A percentile compares a stretch with the other conserved stretches of the same genome.
phyloP scores from a whole-genome alignment of 2,888 invertebrate species.

The Diaphora mendica region DNA sequence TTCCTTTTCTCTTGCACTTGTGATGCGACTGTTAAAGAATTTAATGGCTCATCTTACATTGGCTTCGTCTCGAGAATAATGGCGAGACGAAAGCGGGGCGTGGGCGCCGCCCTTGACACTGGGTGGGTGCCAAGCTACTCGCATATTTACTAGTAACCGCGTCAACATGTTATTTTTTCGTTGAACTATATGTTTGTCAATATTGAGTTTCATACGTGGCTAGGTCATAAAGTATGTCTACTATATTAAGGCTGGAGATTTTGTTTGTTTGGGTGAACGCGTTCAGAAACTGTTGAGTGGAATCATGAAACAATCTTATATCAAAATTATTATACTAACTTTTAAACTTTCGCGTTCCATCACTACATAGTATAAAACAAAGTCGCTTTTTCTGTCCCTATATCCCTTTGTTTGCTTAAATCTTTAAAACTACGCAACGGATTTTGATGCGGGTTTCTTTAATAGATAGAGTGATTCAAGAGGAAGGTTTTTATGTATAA shows the following conservation, averaged over 20 bases:
- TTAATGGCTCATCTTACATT: constrained; percentile 56
- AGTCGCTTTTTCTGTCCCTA: too few relatives aligned
- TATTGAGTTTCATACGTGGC: constrained; percentile 22
- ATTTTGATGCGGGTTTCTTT: too few relatives aligned
- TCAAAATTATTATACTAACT: too few relatives aligned
- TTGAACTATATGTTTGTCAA: constrained; percentile 25
- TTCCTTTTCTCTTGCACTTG: constrained; percentile 38
- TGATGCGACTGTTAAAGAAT: constrained; percentile 46
- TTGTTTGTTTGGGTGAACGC: background rate
- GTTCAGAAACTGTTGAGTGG: too few relatives aligned
- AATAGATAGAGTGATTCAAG: too few relatives aligned
- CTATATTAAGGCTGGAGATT: background rate
- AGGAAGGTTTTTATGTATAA: too few relatives aligned
- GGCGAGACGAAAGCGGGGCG: constrained; percentile 53
- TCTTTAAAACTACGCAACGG: too few relatives aligned
- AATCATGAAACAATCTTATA: too few relatives aligned
- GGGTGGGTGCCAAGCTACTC: constrained; percentile 59
- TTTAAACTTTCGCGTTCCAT: too few relatives aligned
- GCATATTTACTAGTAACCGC: constrained; percentile 67
- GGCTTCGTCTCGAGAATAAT: constrained; percentile 42
- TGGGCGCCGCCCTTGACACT: constrained; percentile 77
- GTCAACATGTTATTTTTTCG: constrained; percentile 32
- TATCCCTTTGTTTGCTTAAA: too few relatives aligned
- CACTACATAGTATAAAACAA: too few relatives aligned
- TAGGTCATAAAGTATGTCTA: background rate